phyloP scores from a whole-genome alignment of 2,797 vertebrate species.

The Danio jaintianensis region DNA sequence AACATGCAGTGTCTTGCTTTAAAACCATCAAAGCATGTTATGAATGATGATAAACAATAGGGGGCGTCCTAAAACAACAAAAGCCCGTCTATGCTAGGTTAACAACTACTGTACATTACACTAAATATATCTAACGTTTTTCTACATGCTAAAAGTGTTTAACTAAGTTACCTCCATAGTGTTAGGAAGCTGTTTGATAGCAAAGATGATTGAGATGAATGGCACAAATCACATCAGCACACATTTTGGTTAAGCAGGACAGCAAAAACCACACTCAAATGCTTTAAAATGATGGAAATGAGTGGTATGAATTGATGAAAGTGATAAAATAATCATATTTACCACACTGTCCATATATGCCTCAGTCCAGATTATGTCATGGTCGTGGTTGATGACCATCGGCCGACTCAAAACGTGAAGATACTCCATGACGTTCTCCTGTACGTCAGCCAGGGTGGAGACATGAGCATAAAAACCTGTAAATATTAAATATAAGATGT shows the following conservation, averaged over 20 bases:
- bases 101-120: neutral
- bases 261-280: neutral
- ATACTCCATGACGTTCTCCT: conserved; percentile 98
- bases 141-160: conserved; percentile 11
- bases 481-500: neutral
- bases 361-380: conserved; percentile 97
- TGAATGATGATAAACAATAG: conserved; percentile 49
- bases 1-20: too few species aligned
- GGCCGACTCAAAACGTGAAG: conserved; percentile 96
- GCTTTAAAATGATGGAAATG: neutral
- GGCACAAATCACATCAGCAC: conserved; percentile 9
- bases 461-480: conserved; percentile 97
- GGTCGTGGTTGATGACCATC: conserved; percentile 98
- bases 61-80: conserved; percentile 33
- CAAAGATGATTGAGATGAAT: conserved; percentile 49
- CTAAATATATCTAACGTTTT: conserved; percentile 36
- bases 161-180: conserved; percentile 84
- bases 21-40: neutral
- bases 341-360: conserved; percentile 98
- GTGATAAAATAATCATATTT: conserved; percentile 56
- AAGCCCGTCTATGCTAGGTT: neutral
- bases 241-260: neutral
- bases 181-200: conserved; percentile 81
- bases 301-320: neutral
- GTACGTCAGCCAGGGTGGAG: conserved; percentile 94